Conservation (phyloP, 2,113 vertebrate genomes). For the Charina bottae region DNA sequence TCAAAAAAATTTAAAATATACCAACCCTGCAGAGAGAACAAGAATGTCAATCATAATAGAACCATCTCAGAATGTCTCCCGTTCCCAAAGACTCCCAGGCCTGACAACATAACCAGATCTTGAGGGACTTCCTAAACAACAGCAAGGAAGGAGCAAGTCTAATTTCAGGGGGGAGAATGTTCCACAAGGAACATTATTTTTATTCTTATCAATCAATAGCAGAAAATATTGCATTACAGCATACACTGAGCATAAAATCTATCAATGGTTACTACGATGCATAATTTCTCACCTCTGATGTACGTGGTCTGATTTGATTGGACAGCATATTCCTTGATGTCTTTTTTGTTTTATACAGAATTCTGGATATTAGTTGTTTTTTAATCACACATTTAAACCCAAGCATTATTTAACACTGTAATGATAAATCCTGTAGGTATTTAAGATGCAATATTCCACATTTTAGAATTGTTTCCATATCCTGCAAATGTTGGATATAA, state of each 20-base stretch:
- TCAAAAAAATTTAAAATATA: too few species aligned
- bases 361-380: constrained; percentile 2
- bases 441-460: constrained; percentile 46
- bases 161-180: too few species aligned
- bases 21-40: too few species aligned
- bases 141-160: too few species aligned
- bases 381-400: constrained; percentile 43
- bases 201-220: neutral
- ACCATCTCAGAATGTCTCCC: too few species aligned
- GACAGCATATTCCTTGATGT: constrained; percentile 55
- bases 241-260: constrained; percentile 35
- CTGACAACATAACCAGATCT: too few species aligned
- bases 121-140: too few species aligned
- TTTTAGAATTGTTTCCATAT: constrained; percentile 43
- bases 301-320: constrained; percentile 61
- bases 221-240: neutral
- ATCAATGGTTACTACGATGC: neutral
- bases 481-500: constrained; percentile 29
- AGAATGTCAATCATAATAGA: too few species aligned
- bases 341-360: constrained; percentile 34
- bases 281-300: constrained; percentile 75
- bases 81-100: too few species aligned
- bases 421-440: constrained; percentile 18
- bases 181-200: neutral
- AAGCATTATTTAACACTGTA: constrained; percentile 53